A percentile compares a stretch with the other conserved stretches of the same genome.
These are phyloP conservation scores for Caenorhabditis zanzibari DNA, from an alignment of 2,888 invertebrate genomes.

Conservation along the genomic window DNA sequence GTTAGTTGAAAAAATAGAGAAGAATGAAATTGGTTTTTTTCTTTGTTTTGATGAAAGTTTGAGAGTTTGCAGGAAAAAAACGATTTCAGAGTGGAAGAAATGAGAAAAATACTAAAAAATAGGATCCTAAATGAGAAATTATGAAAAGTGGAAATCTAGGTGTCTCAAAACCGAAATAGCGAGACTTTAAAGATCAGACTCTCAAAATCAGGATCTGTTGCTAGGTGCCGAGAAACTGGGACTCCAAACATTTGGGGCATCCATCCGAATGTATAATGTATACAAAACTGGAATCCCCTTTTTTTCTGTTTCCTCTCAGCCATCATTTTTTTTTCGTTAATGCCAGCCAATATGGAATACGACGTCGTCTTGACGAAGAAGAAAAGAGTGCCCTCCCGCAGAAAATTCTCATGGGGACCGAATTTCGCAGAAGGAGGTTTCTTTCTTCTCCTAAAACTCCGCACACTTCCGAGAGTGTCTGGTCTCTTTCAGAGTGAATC, in stretches of 20 bases:
- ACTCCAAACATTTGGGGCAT: neutral
- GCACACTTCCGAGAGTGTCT: constrained; percentile 4
- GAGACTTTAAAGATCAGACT: too few relatives aligned
- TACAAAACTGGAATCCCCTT: constrained; percentile 4
- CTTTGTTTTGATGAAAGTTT: constrained; percentile 2
- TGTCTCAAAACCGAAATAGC: too few relatives aligned
- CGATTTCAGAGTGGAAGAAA: constrained; percentile 15
- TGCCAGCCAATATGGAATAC: constrained; percentile 57
- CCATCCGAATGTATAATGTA: neutral
- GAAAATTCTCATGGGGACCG: constrained; percentile 57
- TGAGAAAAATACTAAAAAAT: neutral
- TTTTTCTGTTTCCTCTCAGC: constrained; percentile 13
- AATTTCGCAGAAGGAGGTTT: constrained; percentile 28
- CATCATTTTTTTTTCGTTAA: constrained; percentile 45
- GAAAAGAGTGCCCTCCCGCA: constrained; percentile 22
- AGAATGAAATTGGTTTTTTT: constrained; percentile 26
- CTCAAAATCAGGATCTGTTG: neutral
- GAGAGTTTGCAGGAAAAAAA: constrained; percentile 17
- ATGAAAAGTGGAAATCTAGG: too few relatives aligned
- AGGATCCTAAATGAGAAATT: too few relatives aligned
- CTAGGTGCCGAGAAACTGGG: neutral
- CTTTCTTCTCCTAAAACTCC: neutral
- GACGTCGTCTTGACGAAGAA: constrained; percentile 32
- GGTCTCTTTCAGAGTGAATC: constrained; percentile 1
- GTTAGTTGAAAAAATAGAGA: constrained; percentile 22